Evolutionary conservation across 2,797 vertebrate genomes (phyloP), one percentile per base, ranked within the genome.

Genomic region (Syngnathus rostellatus): DNA sequence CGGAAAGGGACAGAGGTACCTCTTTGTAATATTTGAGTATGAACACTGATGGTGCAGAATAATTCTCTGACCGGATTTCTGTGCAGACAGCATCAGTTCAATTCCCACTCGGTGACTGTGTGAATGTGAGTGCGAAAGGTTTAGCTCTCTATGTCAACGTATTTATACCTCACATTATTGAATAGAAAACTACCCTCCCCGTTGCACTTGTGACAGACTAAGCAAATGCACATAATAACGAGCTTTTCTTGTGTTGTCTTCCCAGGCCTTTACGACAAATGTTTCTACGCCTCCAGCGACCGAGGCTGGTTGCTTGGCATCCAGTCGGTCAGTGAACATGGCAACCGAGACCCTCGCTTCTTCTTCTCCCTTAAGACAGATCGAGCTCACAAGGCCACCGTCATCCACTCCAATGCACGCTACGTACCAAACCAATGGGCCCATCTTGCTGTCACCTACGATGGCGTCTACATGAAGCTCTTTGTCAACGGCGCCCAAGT

Each of bases 341-440:
- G 94, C 72, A 96, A 93, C 82, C 93, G 93, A 76, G 95, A 98
- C 75, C 94, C 97, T 16, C 95, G 95, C 62, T 96, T 95, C 90
- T 99, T 97, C 89, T 99, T 99, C 90, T 97, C 95, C 65, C 91
- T 99, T 66, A 98, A 96, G 91, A 99, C 97, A 0, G 97, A 99
- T 81, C 94, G 97, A 66, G 95, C 97, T 72, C 94, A 95, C 83
- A 95, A 97, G 88, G 91, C 92, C 77, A 96, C 97, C 77, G 93
- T 92, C 76, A 92, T 99, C 75, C 88, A 91, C 74, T 92, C 95
- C 77, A 96, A 94, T 25, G 84, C 87, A 74, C 95, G 86, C 84
- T 99, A 98, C 86, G 80, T 92, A 76, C 94, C 95, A 41, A 94
- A 93, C 83, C 94, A 96, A 68, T 99, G 97, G 97, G 92, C 90